phyloP scores from a whole-genome alignment of 2,113 vertebrate species.

The Elgaria multicarinata region DNA sequence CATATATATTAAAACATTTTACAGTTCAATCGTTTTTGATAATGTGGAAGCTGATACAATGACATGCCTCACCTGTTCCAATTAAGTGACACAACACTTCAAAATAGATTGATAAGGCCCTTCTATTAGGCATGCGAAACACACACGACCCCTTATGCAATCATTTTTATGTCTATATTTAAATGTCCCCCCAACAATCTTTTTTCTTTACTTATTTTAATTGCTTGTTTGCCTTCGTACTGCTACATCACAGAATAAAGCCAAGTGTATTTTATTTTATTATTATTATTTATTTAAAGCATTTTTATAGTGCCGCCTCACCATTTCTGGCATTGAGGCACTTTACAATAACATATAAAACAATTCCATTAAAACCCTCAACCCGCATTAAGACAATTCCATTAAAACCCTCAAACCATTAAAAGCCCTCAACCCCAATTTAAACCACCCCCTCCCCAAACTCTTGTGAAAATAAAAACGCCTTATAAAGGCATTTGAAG shows the following conservation, averaged over 20 bases:
- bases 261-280: too few relatives aligned
- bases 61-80: background rate
- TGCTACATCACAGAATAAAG: background rate
- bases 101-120: background rate
- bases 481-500: too few relatives aligned
- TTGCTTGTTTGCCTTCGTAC: background rate
- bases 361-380: too few relatives aligned
- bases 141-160: background rate
- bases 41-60: background rate
- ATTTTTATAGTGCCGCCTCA: too few relatives aligned
- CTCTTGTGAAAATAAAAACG: too few relatives aligned
- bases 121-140: background rate
- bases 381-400: too few relatives aligned
- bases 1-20: slow-evolving; percentile 9
- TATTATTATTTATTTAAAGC: too few relatives aligned
- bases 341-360: too few relatives aligned
- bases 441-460: too few relatives aligned
- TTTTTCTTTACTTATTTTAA: background rate
- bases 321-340: too few relatives aligned
- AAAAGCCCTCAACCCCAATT: too few relatives aligned
- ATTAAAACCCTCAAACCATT: too few relatives aligned
- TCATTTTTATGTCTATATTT: background rate
- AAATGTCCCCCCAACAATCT: background rate
- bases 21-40: background rate
- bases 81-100: background rate